Conservation (phyloP, 2,888 invertebrate species). For the Petrolisthes cinctipes region DNA sequence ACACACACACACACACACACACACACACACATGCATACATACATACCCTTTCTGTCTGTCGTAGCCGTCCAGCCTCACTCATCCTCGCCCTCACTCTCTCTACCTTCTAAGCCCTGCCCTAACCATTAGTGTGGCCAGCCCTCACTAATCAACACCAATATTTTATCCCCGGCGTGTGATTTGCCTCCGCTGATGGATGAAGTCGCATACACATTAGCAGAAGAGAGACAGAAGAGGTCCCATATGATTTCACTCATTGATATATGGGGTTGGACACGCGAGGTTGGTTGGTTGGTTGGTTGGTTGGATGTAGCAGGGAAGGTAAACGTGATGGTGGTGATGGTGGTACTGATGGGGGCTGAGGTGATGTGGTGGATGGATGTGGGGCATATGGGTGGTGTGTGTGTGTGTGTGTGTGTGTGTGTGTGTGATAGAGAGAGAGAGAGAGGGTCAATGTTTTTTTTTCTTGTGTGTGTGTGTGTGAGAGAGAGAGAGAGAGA, state of each 20-base stretch:
- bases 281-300: neutral
- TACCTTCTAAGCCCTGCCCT: neutral
- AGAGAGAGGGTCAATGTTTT: too few relatives aligned
- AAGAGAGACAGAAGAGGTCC: constrained; percentile 22
- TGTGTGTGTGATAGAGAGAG: too few relatives aligned
- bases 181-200: constrained; percentile 32
- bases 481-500: neutral
- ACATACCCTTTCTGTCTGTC: neutral
- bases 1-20: neutral
- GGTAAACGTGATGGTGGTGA: neutral
- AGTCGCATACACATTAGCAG: constrained; percentile 32
- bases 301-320: neutral
- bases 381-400: too few relatives aligned
- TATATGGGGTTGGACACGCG: neutral
- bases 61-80: neutral
- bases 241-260: neutral
- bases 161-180: constrained; percentile 37
- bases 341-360: neutral
- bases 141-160: constrained; percentile 43
- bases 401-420: too few relatives aligned
- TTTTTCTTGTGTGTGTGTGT: neutral
- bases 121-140: neutral
- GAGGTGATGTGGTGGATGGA: too few relatives aligned
- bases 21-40: neutral
- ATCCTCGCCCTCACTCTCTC: neutral